Base-by-base conservation (phyloP, 2,797 vertebrate genomes). In the Glossophaga mutica region DNA sequence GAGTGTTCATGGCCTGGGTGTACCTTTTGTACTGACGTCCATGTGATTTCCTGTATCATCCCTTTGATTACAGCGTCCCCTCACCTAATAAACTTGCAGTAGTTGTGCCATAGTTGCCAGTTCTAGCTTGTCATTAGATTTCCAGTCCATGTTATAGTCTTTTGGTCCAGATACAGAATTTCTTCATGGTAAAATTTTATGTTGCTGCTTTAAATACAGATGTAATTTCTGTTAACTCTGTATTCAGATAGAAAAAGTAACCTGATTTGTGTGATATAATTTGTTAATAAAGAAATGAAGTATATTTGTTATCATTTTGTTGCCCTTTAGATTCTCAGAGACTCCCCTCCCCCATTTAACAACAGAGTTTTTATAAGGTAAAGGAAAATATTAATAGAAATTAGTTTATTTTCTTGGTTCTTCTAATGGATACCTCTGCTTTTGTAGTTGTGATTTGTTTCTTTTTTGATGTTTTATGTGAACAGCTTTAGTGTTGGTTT, bases 201-300 rank as follows among this genome's bases (percentile, higher is more conserved):
- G 89, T 96, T 88, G 91, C 91, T 94, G 46, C 89, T n/a, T 3
- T 2, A 94, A 37, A 84, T 96, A 59, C 62, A 92, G 87, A 48
- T 97, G 6, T 21, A 84, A 93, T 96, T 92, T 87, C 76, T 97
- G 87, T 96, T 97, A 81, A 91, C 91, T 98, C 95, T 97, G 82
- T 98, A 98, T 89, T n/a, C 83, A 87, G 90, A 96, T 77, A 95
- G 92, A 91, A 94, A 95, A 95, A 95, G 34, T 86, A 96, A 97
- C n/a, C 67, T 91, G 90, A 81, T 95, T 94, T 96, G 52, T 96
- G 92, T 91, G 83, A 70, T 90, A 90, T 96, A 96, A 97, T 98
- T 97, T 97, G 85, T 97, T 97, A 94, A 98, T 70, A 98, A 98
- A 98, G 97, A 97, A 94, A 97, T 96, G 70, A 83, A 92, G 55